phyloP scores from a whole-genome alignment of 2,888 invertebrate genomes.

The Rhagonycha fulva region DNA sequence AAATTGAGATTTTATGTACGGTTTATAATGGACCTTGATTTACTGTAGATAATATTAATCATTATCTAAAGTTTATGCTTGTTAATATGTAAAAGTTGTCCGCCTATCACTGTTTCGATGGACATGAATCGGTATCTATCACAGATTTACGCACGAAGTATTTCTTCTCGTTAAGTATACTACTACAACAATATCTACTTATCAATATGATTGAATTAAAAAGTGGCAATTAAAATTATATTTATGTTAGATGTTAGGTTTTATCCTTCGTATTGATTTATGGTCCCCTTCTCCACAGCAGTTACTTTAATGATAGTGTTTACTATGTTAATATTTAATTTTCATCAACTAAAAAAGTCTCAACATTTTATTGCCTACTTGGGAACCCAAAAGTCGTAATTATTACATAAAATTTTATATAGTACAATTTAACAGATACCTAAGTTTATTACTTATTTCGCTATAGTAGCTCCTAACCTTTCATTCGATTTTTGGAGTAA shows the following conservation, averaged over 20 bases:
- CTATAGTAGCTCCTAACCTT: neutral
- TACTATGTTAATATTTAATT: neutral
- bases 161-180: neutral
- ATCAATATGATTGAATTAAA: conserved; percentile 19
- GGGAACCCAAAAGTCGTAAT: neutral
- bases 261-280: conserved; percentile 19
- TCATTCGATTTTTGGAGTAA: neutral
- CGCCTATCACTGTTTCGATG: conserved; percentile 10
- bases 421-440: neutral
- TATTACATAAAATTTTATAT: neutral
- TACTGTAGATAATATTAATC: conserved; percentile 27
- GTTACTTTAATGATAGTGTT: neutral
- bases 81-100: conserved; percentile 14
- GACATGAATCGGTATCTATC: neutral
- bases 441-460: neutral
- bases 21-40: conserved; percentile 19
- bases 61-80: conserved; percentile 13
- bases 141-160: neutral
- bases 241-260: conserved; percentile 12
- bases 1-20: conserved; percentile 31
- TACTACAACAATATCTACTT: neutral
- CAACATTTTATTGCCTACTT: neutral
- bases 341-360: neutral
- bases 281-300: conserved; percentile 3
- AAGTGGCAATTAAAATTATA: conserved; percentile 12